Conservation (phyloP, 2,888 invertebrate species). For the Lingula anatina region DNA sequence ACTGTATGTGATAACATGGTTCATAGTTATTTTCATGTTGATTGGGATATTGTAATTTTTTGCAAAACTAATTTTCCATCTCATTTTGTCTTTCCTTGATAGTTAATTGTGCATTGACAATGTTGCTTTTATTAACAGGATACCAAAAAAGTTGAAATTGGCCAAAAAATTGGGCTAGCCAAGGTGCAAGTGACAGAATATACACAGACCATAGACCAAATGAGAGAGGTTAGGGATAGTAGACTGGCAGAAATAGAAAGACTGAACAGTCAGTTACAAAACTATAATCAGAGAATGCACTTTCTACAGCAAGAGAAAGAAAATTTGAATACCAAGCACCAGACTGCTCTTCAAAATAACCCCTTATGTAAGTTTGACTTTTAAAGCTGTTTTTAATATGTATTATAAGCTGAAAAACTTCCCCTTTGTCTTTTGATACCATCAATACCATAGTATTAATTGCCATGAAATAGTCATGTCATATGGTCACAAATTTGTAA, state of each 20-base stretch:
- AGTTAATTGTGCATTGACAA: no score
- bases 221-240: slow-evolving; percentile 83
- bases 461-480: no score
- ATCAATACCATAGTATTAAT: no score
- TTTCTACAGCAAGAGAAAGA: slow-evolving; percentile 46
- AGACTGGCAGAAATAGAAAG: slow-evolving; percentile 62
- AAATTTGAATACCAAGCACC: slow-evolving; percentile 37
- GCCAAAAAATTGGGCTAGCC: slow-evolving; percentile 74
- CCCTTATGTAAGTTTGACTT: slow-evolving; percentile 47
- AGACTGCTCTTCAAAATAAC: slow-evolving; percentile 35
- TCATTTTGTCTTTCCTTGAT: no score
- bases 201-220: slow-evolving; percentile 93
- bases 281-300: slow-evolving; percentile 31
- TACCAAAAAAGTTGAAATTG: slow-evolving; percentile 71
- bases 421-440: no score
- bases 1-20: no score
- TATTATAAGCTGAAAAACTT: no score
- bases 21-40: no score
- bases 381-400: no score
- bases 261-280: slow-evolving; percentile 40
- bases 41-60: no score
- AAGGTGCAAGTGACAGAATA: slow-evolving; percentile 78
- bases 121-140: slow-evolving; percentile 56
- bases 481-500: no score
- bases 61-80: no score